Evolutionary conservation across 2,797 vertebrate species (phyloP).

Genomic region (Danio albolineatus): DNA sequence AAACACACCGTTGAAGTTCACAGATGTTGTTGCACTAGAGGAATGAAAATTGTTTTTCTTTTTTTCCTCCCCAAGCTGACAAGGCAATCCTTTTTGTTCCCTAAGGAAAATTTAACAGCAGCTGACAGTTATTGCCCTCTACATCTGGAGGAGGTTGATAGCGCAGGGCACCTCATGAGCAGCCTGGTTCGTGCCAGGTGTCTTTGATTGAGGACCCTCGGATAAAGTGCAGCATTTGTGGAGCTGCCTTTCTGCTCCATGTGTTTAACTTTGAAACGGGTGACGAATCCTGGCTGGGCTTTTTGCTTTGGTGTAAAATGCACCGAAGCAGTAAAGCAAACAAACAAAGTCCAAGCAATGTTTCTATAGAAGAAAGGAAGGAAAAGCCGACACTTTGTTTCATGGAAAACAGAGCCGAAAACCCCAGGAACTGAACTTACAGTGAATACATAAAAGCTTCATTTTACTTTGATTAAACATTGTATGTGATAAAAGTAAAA

Average conservation of each 20-base stretch:
- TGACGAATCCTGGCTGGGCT: slow-evolving; percentile 21
- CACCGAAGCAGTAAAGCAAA: slow-evolving; percentile 46
- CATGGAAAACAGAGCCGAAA: slow-evolving; percentile 12
- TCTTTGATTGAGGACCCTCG: slow-evolving; percentile 49
- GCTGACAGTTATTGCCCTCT: slow-evolving; percentile 66
- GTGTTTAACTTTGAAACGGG: slow-evolving; percentile 31
- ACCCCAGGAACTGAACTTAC: slow-evolving; percentile 3
- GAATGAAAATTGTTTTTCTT: neutral
- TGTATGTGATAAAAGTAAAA: slow-evolving; percentile 19
- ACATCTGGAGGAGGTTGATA: slow-evolving; percentile 67
- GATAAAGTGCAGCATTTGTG: slow-evolving; percentile 33
- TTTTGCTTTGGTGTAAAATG: slow-evolving; percentile 46
- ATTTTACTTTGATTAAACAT: slow-evolving; percentile 6
- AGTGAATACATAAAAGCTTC: neutral
- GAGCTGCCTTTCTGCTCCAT: slow-evolving; percentile 23
- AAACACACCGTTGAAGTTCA: slow-evolving; percentile 5
- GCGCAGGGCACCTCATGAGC: slow-evolving; percentile 50
- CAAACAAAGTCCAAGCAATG: slow-evolving; percentile 31
- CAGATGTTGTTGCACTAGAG: slow-evolving; percentile 24
- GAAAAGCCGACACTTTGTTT: slow-evolving; percentile 4
- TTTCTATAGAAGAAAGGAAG: slow-evolving; percentile 20
- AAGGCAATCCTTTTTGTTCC: slow-evolving; percentile 45
- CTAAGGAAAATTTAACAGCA: slow-evolving; percentile 66
- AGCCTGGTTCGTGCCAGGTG: slow-evolving; percentile 46
- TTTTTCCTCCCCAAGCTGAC: slow-evolving; percentile 62